Conservation (phyloP, 2,113 vertebrate species). For the Clinocottus analis region DNA sequence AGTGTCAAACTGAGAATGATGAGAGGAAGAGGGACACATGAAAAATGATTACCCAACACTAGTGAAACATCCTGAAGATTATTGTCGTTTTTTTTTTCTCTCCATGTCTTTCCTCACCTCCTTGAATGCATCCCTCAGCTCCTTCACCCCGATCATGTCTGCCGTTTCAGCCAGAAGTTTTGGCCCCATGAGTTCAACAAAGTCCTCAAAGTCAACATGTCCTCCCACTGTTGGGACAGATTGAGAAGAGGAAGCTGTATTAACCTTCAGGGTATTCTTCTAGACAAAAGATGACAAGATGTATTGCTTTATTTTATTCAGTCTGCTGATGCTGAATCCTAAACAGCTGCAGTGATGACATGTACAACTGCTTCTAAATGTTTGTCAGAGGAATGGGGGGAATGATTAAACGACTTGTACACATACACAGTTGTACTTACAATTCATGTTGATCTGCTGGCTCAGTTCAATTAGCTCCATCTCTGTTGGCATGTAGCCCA, state of each 20-base stretch:
- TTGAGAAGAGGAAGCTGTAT: not conserved
- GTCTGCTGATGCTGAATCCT: too few species aligned
- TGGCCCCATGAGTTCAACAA: slow-evolving; percentile 98
- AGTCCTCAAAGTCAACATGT: slow-evolving; percentile 99
- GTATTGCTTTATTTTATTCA: too few species aligned
- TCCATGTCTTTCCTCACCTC: slow-evolving; percentile 84
- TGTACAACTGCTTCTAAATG: not conserved
- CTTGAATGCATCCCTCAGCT: slow-evolving; percentile 96
- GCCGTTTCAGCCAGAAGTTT: slow-evolving; percentile 98
- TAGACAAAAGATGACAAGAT: not conserved
- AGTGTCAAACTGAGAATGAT: slow-evolving; percentile 90
- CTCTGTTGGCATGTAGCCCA: slow-evolving; percentile 99
- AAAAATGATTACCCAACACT: not conserved
- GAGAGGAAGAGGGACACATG: not conserved
- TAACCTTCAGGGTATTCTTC: not conserved
- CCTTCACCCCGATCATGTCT: slow-evolving; percentile 99
- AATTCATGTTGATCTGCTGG: slow-evolving; percentile 99
- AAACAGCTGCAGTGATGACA: not conserved
- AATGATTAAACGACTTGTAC: not conserved
- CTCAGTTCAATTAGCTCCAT: slow-evolving; percentile 99
- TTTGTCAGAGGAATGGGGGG: not conserved
- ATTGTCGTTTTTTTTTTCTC: not conserved
- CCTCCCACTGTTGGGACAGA: slow-evolving; percentile 89
- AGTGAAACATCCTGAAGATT: not conserved
- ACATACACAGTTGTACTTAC: slow-evolving; percentile 82